Percentiles rank a stretch among this genome's conserved stretches.
Conservation (phyloP, 2,797 vertebrate species). For the Toxotes lorentzi region DNA sequence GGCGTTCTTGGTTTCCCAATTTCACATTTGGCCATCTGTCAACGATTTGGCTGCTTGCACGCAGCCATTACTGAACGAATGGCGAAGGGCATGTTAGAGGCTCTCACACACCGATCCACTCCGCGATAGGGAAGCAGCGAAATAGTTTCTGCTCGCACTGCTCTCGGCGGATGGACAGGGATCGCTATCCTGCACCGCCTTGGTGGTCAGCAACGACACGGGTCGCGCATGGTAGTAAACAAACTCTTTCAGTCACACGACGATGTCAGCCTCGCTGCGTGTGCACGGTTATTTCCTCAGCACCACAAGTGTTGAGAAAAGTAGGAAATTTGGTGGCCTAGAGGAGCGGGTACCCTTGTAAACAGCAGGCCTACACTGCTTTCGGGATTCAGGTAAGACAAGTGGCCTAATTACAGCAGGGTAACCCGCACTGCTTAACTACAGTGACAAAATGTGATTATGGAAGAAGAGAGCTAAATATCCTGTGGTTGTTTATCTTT, state of each 20-base stretch:
- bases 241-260: slow-evolving; percentile 45
- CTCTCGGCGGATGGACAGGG: slow-evolving; percentile 57
- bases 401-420: slow-evolving; percentile 71
- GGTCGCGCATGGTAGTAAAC: slow-evolving; percentile 67
- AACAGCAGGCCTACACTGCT: slow-evolving; percentile 62
- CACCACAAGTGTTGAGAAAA: slow-evolving; percentile 68
- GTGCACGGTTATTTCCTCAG: slow-evolving; percentile 59
- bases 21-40: slow-evolving; percentile 76
- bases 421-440: slow-evolving; percentile 62
- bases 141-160: slow-evolving; percentile 60
- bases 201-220: slow-evolving; percentile 44
- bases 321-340: slow-evolving; percentile 59
- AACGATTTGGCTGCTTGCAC: slow-evolving; percentile 65
- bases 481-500: slow-evolving; percentile 47
- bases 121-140: slow-evolving; percentile 57
- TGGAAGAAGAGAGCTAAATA: slow-evolving; percentile 43
- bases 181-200: slow-evolving; percentile 56
- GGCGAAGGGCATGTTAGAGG: slow-evolving; percentile 73
- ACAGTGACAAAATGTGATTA: slow-evolving; percentile 64
- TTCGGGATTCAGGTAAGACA: slow-evolving; percentile 67
- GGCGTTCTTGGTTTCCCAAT: slow-evolving; percentile 57
- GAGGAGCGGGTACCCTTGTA: slow-evolving; percentile 51
- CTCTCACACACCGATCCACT: slow-evolving; percentile 63
- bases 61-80: slow-evolving; percentile 79
- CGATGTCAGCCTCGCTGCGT: slow-evolving; percentile 31